phyloP scores from a whole-genome alignment of 2,888 invertebrate genomes.

The Tipula helvola region DNA sequence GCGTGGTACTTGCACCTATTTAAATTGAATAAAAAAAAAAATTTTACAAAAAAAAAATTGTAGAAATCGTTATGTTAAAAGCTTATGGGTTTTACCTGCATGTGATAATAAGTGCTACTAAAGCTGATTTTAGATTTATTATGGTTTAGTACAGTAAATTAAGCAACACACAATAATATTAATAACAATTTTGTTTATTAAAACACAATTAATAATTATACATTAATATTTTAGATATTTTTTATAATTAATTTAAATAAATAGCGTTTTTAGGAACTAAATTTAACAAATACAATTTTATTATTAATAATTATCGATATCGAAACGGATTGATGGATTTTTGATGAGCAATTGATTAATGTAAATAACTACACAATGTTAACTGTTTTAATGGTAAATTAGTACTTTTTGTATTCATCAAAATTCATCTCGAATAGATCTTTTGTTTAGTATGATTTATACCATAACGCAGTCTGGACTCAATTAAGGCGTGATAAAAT shows the following conservation, averaged over 20 bases:
- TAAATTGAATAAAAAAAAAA: background rate
- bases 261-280: background rate
- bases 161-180: background rate
- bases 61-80: background rate
- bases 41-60: background rate
- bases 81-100: background rate
- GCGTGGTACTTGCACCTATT: constrained; percentile 28
- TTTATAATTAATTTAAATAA: background rate
- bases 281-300: background rate
- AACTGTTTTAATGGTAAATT: too few relatives aligned
- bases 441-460: too few relatives aligned
- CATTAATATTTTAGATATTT: background rate
- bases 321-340: background rate
- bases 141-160: background rate
- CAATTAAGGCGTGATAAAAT: too few relatives aligned
- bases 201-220: background rate
- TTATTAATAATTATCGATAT: background rate
- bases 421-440: too few relatives aligned
- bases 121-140: background rate
- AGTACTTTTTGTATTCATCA: too few relatives aligned
- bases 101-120: background rate
- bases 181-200: background rate
- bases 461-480: too few relatives aligned
- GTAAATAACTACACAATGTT: too few relatives aligned
- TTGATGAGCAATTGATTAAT: background rate